Percentiles rank a stretch among this genome's conserved stretches.
Conservation (phyloP, 2,113 vertebrate genomes). For the Nestor notabilis region DNA sequence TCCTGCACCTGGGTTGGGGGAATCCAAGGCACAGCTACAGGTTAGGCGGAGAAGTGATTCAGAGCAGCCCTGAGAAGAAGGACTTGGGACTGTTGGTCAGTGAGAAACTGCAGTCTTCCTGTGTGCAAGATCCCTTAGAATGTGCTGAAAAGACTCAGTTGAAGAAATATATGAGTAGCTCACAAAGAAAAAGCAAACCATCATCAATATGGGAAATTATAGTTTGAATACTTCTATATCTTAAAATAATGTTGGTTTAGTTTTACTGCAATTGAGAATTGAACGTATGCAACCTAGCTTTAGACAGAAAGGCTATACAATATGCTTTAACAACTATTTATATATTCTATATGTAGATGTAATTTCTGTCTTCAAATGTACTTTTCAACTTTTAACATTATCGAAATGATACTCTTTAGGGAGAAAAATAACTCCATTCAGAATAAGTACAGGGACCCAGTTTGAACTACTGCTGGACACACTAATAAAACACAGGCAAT, state of each 20-base stretch:
- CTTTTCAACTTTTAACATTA: background rate
- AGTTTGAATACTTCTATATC: background rate
- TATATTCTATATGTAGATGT: background rate
- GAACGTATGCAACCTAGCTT: accelerated
- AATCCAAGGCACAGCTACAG: background rate
- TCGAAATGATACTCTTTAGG: background rate
- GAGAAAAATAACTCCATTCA: background rate
- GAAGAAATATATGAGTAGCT: background rate
- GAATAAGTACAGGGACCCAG: background rate
- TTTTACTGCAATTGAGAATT: background rate
- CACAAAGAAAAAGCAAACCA: background rate
- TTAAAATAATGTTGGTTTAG: background rate
- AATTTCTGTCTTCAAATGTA: background rate
- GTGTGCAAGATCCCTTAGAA: background rate
- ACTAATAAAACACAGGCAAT: background rate
- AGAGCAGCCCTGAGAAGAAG: background rate
- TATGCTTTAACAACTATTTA: background rate
- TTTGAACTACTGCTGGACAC: background rate
- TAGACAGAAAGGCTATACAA: background rate
- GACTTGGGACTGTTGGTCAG: background rate
- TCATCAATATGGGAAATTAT: background rate
- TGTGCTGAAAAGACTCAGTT: background rate
- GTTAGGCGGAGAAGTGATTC: background rate
- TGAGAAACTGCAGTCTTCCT: background rate
- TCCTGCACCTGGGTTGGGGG: too few species aligned